Conservation (phyloP, 1,140 invertebrate genomes). For the Monomorium pharaonis region DNA sequence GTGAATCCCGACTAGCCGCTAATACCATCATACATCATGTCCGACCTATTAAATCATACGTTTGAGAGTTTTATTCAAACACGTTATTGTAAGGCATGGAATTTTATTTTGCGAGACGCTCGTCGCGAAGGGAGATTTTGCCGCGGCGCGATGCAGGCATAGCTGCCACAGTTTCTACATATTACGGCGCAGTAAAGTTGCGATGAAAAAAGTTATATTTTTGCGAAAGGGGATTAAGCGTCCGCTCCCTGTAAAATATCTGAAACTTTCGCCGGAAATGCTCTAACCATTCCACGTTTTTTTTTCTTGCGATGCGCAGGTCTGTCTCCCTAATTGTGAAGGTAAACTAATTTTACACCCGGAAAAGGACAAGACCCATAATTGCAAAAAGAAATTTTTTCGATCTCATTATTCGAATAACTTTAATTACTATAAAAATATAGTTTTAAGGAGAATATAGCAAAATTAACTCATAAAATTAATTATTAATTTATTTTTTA, state of each 20-base stretch:
- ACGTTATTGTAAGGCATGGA: conserved; percentile 15
- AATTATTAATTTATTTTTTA: background rate
- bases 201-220: conserved; percentile 50
- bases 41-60: conserved; percentile 43
- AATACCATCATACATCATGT: background rate
- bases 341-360: background rate
- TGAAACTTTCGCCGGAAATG: conserved; percentile 30
- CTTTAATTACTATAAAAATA: background rate
- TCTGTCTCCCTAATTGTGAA: background rate
- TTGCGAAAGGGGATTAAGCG: conserved; percentile 45
- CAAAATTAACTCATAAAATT: background rate
- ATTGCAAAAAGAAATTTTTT: background rate
- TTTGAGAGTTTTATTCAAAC: conserved; percentile 43
- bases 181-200: conserved; percentile 39
- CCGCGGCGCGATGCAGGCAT: conserved; percentile 25
- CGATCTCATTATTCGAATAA: background rate
- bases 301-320: conserved; percentile 10
- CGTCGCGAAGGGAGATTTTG: background rate
- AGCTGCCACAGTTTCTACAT: conserved; percentile 40
- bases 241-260: conserved; percentile 21
- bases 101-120: conserved; percentile 26
- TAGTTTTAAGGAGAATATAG: background rate
- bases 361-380: background rate
- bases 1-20: conserved; percentile 9
- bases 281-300: background rate